Evolutionary conservation across 1,140 invertebrate genomes (phyloP).

Genomic region (Probaryconus sp.): DNA sequence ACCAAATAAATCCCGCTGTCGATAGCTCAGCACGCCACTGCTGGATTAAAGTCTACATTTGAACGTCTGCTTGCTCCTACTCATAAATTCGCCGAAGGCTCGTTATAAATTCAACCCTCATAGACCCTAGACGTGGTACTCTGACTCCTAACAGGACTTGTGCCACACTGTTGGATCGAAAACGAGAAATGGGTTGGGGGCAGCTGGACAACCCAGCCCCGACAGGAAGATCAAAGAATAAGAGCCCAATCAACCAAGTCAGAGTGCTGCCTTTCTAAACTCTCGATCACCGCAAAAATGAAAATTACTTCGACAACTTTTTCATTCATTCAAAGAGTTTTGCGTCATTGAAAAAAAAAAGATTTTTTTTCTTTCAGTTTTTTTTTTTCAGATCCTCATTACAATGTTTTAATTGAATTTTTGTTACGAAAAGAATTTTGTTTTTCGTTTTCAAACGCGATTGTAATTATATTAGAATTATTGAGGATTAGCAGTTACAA

Average conservation of each 20-base stretch:
- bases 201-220: conserved; percentile 31
- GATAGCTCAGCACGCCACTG: conserved; percentile 59
- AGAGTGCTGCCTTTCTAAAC: conserved; percentile 43
- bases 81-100: conserved; percentile 65
- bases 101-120: conserved; percentile 66
- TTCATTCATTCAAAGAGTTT: conserved; percentile 15
- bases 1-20: conserved; percentile 63
- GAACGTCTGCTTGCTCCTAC: conserved; percentile 53
- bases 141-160: conserved; percentile 56
- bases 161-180: conserved; percentile 51
- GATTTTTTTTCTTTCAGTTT: too few species aligned
- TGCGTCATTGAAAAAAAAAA: too few species aligned
- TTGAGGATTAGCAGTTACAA: too few species aligned
- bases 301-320: conserved; percentile 53
- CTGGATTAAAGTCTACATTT: conserved; percentile 64
- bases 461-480: too few species aligned
- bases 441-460: too few species aligned
- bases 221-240: conserved; percentile 60
- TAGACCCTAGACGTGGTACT: conserved; percentile 58
- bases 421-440: too few species aligned
- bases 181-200: conserved; percentile 45
- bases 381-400: too few species aligned
- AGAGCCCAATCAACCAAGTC: conserved; percentile 54
- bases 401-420: too few species aligned
- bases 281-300: conserved; percentile 46